These are phyloP conservation scores for Leucosticte australis DNA, from an alignment of 2,113 vertebrate species.

Conservation along the genomic window DNA sequence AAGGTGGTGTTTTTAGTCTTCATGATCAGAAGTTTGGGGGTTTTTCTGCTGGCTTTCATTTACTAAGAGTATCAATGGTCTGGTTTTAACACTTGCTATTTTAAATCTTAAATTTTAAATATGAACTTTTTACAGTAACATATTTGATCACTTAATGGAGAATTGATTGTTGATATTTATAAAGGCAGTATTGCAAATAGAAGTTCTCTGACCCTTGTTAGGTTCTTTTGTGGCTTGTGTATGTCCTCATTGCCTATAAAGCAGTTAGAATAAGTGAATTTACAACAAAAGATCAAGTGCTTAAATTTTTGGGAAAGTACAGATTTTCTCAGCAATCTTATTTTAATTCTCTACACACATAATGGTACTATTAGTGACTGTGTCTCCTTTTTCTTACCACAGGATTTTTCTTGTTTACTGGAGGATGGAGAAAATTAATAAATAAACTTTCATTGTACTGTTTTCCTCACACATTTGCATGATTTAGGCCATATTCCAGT, in stretches of 20 bases:
- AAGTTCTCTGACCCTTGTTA: not conserved
- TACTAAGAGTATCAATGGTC: not conserved
- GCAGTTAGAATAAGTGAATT: not conserved
- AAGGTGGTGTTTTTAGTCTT: not conserved
- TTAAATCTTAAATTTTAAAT: not conserved
- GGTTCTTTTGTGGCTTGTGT: not conserved
- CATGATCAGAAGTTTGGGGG: not conserved
- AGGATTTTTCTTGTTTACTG: not conserved
- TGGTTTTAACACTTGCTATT: not conserved
- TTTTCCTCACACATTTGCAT: not conserved
- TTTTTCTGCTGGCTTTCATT: not conserved
- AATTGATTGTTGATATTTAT: not conserved
- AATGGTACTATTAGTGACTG: not conserved
- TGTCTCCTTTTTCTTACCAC: not conserved
- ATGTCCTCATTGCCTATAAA: not conserved
- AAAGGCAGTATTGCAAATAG: not conserved
- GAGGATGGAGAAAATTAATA: not conserved
- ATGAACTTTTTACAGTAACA: not conserved
- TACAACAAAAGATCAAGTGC: not conserved
- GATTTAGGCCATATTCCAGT: not conserved
- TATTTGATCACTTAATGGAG: not conserved
- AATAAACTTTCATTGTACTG: not conserved
- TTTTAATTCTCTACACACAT: not conserved
- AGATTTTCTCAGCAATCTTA: not conserved
- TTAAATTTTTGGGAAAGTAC: not conserved